Base-by-base conservation (phyloP, 2,888 invertebrate species). In the Tipula unca region DNA sequence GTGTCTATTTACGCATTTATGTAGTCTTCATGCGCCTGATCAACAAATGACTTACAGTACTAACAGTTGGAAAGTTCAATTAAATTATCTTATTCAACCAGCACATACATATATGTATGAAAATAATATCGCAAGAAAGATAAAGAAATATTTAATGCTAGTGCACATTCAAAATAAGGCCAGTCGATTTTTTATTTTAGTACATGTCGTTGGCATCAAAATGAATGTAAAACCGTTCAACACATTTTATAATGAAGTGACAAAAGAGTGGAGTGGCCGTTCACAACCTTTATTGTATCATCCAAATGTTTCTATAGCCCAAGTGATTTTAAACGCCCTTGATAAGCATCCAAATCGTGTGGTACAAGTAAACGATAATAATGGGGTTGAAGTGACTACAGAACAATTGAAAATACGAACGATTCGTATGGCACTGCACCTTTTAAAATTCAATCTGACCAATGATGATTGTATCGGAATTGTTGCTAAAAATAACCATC, bases 401-500 rank as follows among this genome's bases (percentile, higher is more conserved):
- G 35, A 83, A 32, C n/a, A 32, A 32, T 32, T 83, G 0, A 83
- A 32, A 83, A 32, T n/a, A n/a, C 6, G n/a, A 32, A 17, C 32
- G n/a, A 83, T 83, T 32, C n/a, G 83, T 17, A 10, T 17, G 4
- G 83, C 83, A n/a, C 32, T 32, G 1, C 14, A 83, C 17, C 35
- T 83, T 0, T 32, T 14, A 6, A 35, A 10, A 35, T 83, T n/a
- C 25, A 35, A 35, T 0, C 5, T 83, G 1, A 85, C 36, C 2
- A 25, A 82, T 25, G 42, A 82, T 10, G 86, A 86, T 29, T 48
- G 82, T n/a, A 17, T 86, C 13, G 86, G 86, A 29, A 6, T 86
- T 13, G 32, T 85, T 29, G 85, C 39, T 17, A n/a, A 13, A 20
- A 85, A 86, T 85, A n/a, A 32, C 39, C 39, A 85, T 20, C 8